These are phyloP conservation scores for Micrasema longulum DNA, from an alignment of 1,140 invertebrate genomes.

Conservation along the genomic window DNA sequence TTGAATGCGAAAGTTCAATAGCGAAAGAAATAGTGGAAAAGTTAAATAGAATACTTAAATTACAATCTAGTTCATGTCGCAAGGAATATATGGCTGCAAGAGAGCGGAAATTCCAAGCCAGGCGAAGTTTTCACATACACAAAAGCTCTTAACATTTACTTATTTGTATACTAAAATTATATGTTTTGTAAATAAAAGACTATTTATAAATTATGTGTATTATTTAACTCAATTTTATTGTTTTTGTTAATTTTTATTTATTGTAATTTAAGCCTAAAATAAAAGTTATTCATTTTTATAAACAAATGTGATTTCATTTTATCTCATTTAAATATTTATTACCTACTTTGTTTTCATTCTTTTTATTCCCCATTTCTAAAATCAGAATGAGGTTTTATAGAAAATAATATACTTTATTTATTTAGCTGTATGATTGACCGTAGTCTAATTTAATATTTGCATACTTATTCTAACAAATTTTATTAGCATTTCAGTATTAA, in stretches of 20 bases:
- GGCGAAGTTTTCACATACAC: conserved; percentile 61
- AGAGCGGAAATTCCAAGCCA: conserved; percentile 63
- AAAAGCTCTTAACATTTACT: conserved; percentile 49
- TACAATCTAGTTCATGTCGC: conserved; percentile 80
- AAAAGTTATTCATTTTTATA: background rate
- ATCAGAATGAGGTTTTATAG: too few relatives aligned
- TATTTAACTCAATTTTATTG: background rate
- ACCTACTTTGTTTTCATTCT: background rate
- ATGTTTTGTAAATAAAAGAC: background rate
- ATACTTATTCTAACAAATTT: too few relatives aligned
- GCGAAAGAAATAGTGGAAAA: conserved; percentile 88
- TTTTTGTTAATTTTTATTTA: background rate
- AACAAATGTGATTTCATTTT: background rate
- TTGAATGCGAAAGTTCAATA: conserved; percentile 81
- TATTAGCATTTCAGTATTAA: too few relatives aligned
- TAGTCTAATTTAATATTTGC: too few relatives aligned
- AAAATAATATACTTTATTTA: too few relatives aligned
- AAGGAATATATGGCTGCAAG: conserved; percentile 76
- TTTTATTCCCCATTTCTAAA: background rate
- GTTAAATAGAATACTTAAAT: conserved; percentile 87
- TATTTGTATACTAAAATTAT: background rate
- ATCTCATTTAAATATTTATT: background rate
- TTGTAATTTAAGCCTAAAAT: background rate
- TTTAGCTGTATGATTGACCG: too few relatives aligned
- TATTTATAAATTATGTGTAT: background rate